Evolutionary conservation across 2,113 vertebrate species (phyloP), one percentile per base, ranked within the genome.

Genomic region (Osmerus eperlanus): DNA sequence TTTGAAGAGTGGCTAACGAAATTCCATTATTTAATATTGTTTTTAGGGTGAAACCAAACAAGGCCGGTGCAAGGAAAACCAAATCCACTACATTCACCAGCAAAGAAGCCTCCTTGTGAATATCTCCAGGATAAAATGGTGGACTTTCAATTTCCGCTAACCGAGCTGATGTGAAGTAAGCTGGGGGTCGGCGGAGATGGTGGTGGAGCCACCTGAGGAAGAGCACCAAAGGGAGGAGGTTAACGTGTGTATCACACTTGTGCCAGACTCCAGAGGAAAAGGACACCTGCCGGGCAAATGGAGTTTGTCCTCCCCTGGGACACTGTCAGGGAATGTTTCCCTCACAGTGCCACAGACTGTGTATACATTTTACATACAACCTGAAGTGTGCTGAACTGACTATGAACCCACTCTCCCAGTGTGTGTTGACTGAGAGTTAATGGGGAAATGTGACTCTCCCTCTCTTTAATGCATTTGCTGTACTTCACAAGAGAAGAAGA

Each of bases 381-480:
- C 56, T 56, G 63, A 62, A 82, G 74, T 74, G 76, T 76, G 72
- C 59, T 84, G 86, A 86, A 85, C 86, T 82, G 83, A 74, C 29
- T 66, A 74, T 84, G 81, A 88, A 84, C 84, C 73, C 67, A 18
- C 53, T 68, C 47, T 28, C 25, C 71, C 58, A 79, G 70, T 61
- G 54, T 74, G 29, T 80, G 47, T 53, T 28, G 1, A 73, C 76
- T 80, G 54, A 65, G 52, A 19, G 58, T 52, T 74, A 53, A 61
- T 47, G 28, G 67, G 67, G 23, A 23, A 72, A 66, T 2, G 66
- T 36, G 65, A 78, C 70, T 59, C 70, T 21, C 32, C 73, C 78
- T 68, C 67, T 47, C 47, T 65, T 74, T 67, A 81, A 25, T 78
- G 73, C 59, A 51, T 82, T 52, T 74, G 64, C 74, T 68, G 53